A percentile compares a stretch with the other conserved stretches of the same genome.
These are phyloP conservation scores for Dipus sagitta DNA, from an alignment of 2,797 vertebrate genomes.

Conservation along the genomic window DNA sequence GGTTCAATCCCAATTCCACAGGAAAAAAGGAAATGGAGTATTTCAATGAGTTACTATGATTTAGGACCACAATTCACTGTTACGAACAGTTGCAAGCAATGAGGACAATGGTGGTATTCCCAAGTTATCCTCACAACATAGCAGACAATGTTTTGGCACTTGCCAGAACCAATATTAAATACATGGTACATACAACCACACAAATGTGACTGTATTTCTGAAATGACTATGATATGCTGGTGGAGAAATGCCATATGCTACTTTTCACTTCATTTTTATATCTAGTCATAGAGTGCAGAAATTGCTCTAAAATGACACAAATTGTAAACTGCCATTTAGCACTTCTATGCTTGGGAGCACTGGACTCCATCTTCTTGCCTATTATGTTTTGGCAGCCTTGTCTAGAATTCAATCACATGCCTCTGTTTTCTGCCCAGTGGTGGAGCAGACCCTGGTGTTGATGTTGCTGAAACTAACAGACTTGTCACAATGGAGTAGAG, in stretches of 20 bases:
- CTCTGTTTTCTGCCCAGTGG: not conserved
- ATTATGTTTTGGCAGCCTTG: not conserved
- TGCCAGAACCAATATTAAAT: no score
- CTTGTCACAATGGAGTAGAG: not conserved
- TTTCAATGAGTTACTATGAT: not conserved
- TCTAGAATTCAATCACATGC: not conserved
- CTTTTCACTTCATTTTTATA: constrained; percentile 53
- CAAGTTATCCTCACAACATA: not conserved
- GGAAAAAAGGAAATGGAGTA: not conserved
- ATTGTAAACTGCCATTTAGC: constrained; percentile 56
- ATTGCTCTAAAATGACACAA: constrained; percentile 68
- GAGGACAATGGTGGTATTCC: not conserved
- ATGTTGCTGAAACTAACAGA: constrained; percentile 1
- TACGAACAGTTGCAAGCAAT: not conserved
- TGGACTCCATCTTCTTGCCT: not conserved
- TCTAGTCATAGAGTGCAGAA: constrained; percentile 38
- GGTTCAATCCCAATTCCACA: not conserved
- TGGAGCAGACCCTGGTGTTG: not conserved
- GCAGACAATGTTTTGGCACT: no score
- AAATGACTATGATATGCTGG: constrained; percentile 29
- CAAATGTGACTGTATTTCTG: constrained; percentile 22
- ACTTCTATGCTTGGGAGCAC: not conserved
- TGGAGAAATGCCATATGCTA: not conserved
- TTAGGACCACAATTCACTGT: not conserved
- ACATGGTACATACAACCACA: not conserved